Evolutionary conservation across 2,888 invertebrate species (phyloP), one percentile per base, ranked within the genome.

Genomic region (Lasioglossum marginatum): DNA sequence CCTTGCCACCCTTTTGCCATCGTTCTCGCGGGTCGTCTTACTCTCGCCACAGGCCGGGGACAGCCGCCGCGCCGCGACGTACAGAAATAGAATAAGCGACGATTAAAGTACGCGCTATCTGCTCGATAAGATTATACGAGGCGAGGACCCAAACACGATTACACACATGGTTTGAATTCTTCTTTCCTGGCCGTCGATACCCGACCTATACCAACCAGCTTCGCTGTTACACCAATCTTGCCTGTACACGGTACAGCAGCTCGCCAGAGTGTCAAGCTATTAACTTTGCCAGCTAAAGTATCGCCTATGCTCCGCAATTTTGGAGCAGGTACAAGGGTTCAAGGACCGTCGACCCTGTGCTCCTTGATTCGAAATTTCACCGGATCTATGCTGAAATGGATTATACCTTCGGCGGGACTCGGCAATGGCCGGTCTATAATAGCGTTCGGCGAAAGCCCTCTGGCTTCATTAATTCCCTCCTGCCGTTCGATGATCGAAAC

Each of bases 81-180:
- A 85, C 85, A 85, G 86, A 88, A 90, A 88, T 90, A 91, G 91
- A 91, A 84, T 88, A 87, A 86, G 86, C 88, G 82, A 78, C 88
- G 87, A 88, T 88, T 89, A 89, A 89, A 86, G 90, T 86, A 82
- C 82, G 79, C 84, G 89, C 84, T 90, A 90, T 90, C 90, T 89
- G 4, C 37, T n/a, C 88, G 91, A 91, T 91, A 89, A 90, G 90
- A 90, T 90, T 90, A 89, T 84, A 86, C 80, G 57, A 40, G 81
- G n/a, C 66, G 72, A 37, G 76, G 78, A 84, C 79, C 77, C 60
- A 72, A 79, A 78, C 73, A 83, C 87, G 80, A 86, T 86, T 86
- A 81, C 73, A 48, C 52, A 71, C 73, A 40, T 52, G 74, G 43
- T 79, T 63, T 63, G 72, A 77, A 57, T 77, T 79, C 86, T 77